Evolutionary conservation across 2,888 invertebrate species (phyloP), one percentile per base, ranked within the genome.

Genomic region (Drosophila atripex): DNA sequence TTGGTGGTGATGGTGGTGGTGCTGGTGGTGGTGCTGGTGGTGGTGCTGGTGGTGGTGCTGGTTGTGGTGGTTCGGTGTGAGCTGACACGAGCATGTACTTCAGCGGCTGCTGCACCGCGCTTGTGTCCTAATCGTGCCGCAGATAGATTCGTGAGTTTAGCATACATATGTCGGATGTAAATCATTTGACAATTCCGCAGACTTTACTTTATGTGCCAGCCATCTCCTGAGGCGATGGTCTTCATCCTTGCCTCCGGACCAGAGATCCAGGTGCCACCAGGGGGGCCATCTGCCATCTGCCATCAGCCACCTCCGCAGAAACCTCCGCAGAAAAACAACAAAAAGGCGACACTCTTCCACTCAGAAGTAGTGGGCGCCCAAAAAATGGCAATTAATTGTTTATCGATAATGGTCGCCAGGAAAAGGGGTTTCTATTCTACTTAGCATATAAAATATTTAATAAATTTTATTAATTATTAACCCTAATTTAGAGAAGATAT

Each of bases 131-230:
- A 89, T 89, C 90, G 90, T 90, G 89, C 84, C 78, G 54, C 76
- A 86, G 84, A 80, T 87, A 86, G 79, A 80, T 88, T 90, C 89
- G 89, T 89, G 89, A 89, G 87, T 79, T 88, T 83, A 77, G 80
- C 85, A 89, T 89, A 90, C 86, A 88, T 88, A 88, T 89, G 88
- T 89, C 80, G 88, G 86, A 88, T 88, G 90, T 89, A 88, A 88
- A 86, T 89, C 88, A 90, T 90, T 86, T 86, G 88, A 88, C 87
- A 88, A 85, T 88, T 87, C 78, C 75, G 59, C 78, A 77, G 84
- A 73, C 74, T 56, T 71, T 71, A 73, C 74, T 56, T 71, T 71
- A 66, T 70, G 61, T 46, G 57, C 35, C 55, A 35, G 28, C n/a
- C n/a, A n/a, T n/a, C n/a, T n/a, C n/a, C n/a, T n/a, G n/a, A n/a